phyloP scores from a whole-genome alignment of 92 coral and sea anemone species.

The Anthopleura xanthogrammica region DNA sequence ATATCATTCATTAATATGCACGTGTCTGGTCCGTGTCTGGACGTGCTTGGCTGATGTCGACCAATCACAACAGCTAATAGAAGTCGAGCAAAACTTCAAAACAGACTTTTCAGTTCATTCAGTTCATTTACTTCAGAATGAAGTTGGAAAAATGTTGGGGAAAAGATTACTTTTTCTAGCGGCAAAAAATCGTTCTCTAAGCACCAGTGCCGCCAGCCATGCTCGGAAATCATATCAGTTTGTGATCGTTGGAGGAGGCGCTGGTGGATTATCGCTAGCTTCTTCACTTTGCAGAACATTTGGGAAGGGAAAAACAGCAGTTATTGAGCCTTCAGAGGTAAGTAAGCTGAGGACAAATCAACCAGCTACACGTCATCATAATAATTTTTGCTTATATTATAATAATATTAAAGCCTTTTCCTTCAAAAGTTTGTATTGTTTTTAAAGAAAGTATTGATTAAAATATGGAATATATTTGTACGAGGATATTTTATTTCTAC shows the following conservation, averaged over 20 bases:
- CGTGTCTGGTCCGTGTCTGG: too few relatives aligned
- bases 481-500: too few relatives aligned
- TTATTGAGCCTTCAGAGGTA: constrained; percentile 96
- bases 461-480: too few relatives aligned
- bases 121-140: too few relatives aligned
- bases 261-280: constrained; percentile 82
- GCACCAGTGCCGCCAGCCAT: constrained; percentile 47
- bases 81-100: not conserved
- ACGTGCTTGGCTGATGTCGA: not conserved
- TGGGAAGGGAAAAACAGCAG: constrained; percentile 73
- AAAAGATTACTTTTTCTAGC: constrained; percentile 23
- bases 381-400: too few relatives aligned
- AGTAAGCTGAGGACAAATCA: too few relatives aligned
- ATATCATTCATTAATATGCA: too few relatives aligned
- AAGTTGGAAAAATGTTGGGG: constrained; percentile 18
- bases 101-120: not conserved
- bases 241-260: constrained; percentile 91
- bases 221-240: constrained; percentile 60
- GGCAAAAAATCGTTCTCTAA: constrained; percentile 44
- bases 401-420: too few relatives aligned
- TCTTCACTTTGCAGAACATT: constrained; percentile 73
- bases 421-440: too few relatives aligned
- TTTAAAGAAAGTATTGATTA: too few relatives aligned
- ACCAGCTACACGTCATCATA: too few relatives aligned
- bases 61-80: not conserved